These are phyloP conservation scores for Bostrychus sinensis DNA, from an alignment of 2,113 vertebrate species.

Conservation along the genomic window DNA sequence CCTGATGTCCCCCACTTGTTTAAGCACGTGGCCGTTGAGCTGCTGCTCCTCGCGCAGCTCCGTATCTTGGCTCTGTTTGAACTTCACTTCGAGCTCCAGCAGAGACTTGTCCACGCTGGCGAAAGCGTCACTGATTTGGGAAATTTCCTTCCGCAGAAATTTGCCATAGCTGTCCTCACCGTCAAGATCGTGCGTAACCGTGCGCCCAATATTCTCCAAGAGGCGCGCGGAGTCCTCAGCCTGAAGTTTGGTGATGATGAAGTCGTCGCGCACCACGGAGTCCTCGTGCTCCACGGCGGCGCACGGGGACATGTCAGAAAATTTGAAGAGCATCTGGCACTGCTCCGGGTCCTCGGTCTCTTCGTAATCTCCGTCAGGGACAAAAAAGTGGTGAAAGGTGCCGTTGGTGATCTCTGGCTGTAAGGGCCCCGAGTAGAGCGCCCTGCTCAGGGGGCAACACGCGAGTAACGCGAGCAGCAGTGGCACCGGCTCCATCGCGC, in stretches of 20 bases:
- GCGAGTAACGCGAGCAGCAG: conserved; percentile 64
- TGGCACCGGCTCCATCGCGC: conserved; percentile 65
- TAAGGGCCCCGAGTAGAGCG: conserved; percentile 87
- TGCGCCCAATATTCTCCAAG: conserved; percentile 87
- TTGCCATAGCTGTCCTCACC: conserved; percentile 93
- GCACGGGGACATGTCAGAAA: conserved; percentile 86
- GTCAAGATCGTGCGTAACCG: conserved; percentile 91
- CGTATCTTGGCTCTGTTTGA: conserved; percentile 90
- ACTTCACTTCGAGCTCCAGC: conserved; percentile 92
- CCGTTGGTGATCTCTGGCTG: conserved; percentile 96
- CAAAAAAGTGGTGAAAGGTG: conserved; percentile 94
- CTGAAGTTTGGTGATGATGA: conserved; percentile 87
- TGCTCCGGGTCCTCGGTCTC: conserved; percentile 94
- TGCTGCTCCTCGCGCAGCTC: conserved; percentile 84
- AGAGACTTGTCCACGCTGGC: conserved; percentile 90
- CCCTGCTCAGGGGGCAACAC: conserved; percentile 63
- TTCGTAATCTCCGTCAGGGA: conserved; percentile 94
- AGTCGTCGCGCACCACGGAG: conserved; percentile 87
- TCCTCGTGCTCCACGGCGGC: conserved; percentile 70
- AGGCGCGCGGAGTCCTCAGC: conserved; percentile 91
- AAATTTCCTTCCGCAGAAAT: conserved; percentile 87
- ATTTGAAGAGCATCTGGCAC: conserved; percentile 92
- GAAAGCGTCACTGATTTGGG: conserved; percentile 91
- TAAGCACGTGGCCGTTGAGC: conserved; percentile 85
- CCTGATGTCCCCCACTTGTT: conserved; percentile 85